Evolutionary conservation across 2,113 vertebrate species (phyloP), one percentile per base, ranked within the genome.

Genomic region (Heterotilapia buettikoferi): DNA sequence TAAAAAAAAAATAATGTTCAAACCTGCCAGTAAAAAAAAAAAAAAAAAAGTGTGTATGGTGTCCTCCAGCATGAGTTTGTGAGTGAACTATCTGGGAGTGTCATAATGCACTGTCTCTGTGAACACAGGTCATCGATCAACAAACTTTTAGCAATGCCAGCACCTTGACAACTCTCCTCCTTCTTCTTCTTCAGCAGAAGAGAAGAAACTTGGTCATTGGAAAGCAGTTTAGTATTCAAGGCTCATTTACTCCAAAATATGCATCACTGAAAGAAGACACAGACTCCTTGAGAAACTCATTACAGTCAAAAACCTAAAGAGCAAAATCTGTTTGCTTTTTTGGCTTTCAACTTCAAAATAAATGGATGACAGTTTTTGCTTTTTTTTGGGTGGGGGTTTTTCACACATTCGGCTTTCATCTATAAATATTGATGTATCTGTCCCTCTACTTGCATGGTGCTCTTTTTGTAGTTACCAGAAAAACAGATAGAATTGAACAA

Each of bases 51-150:
- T 7, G 1, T 63, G 29, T 63, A 10, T 43, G 38, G 38, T 71
- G 3, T 21, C 71, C 57, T 38, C 8, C 79, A 36, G 7, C 63
- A 45, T 83, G 43, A 83, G 71, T 87, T 88, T 82, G 43, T 71
- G 26, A 84, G 71, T 88, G 85, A 73, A 29, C 38, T 29, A n/a
- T 82, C 19, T 53, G 18, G 9, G 31, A 53, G 40, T 21, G 84
- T 87, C 84, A 24, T 11, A 21, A 24, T 31, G 68, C 61, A 21
- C 43, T 3, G 63, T 84, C 40, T 57, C 86, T 13, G 31, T 5
- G 66, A 54, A 82, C 84, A 87, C 85, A 26, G 31, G 12, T 18
- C 90, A 92, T 93, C 26, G 12, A 90, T 93, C 92, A 88, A 29
- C 54, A 38, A 59, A 87, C 90, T 86, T 90, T 87, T 71, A 89